Base-by-base conservation (phyloP, 2,113 vertebrate genomes). In the Monopterus albus region DNA sequence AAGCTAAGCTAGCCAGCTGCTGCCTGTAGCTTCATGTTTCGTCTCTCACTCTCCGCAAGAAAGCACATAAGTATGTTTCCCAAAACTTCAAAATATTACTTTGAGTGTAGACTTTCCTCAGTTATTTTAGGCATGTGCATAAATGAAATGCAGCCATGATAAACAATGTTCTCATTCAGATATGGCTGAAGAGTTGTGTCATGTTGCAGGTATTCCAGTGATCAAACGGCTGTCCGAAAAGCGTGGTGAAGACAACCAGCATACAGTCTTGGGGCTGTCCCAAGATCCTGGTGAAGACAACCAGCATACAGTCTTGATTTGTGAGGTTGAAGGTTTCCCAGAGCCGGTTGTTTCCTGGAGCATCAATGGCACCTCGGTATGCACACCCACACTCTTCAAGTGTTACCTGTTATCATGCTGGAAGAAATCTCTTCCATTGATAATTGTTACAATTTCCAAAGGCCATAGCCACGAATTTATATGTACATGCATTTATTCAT, bases 321-420 rank as follows among this genome's bases (percentile, higher is more conserved):
- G 97, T 70, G 94, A 94, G 0, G 96, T 94, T 59, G 96, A 98
- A 88, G 97, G 97, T 53, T 97, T 92, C 78, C 97, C 97, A 3
- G 96, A 96, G 65, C 97, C 97, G 66, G 89, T 87, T 35, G 95
- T 98, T 63, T 94, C 94, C 38, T 98, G 97, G 96, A 96, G 93
- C 87, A 90, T 96, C 90, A 96, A 96, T 0, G 95, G 95, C 67
- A 96, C 91, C 0, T 90, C 90, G 72, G 93, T 94, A 95, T 89
- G 94, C 46, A 36, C 55, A 46, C 33, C 5, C 57, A 26, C 42
- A 10, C 38, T 13, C 46, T 35, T 4, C 31, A 18, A 62, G 15
- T 20, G 33, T 52, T n/a, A 42, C 29, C 15, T 7, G n/a, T 64
- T 4, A 26, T 64, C 39, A 14, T 36, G 9, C 31, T 64, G 21